phyloP scores from a whole-genome alignment of 2,888 invertebrate genomes.

The Metopia argyrocephala region DNA sequence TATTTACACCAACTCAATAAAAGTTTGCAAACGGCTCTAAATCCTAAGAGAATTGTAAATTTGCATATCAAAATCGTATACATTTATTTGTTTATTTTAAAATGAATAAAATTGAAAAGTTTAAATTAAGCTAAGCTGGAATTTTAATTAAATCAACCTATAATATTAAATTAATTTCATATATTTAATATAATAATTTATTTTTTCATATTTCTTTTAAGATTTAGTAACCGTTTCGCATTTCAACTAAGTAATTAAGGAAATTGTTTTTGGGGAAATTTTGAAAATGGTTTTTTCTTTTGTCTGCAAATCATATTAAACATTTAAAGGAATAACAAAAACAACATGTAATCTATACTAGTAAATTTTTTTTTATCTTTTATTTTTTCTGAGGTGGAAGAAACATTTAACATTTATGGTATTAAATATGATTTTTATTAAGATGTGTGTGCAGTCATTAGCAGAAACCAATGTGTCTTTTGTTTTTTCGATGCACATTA shows the following conservation, averaged over 20 bases:
- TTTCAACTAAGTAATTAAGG: not conserved
- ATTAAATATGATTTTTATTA: constrained; percentile 29
- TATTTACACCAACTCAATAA: constrained; percentile 44
- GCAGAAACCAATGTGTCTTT: constrained; percentile 54
- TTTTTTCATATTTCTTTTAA: constrained; percentile 1
- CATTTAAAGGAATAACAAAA: constrained; percentile 35
- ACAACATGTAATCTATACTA: not conserved
- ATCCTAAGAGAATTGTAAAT: constrained; percentile 1
- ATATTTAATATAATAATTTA: not conserved
- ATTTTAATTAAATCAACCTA: no score
- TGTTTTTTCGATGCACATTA: constrained; percentile 16
- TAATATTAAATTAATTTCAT: no score
- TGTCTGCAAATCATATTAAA: constrained; percentile 52
- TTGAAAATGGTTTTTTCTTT: constrained; percentile 25
- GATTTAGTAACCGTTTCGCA: constrained; percentile 33
- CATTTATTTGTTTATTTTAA: not conserved
- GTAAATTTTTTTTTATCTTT: not conserved
- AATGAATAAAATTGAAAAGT: not conserved
- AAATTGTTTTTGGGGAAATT: constrained; percentile 16
- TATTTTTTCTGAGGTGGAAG: constrained; percentile 18
- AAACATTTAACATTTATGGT: constrained; percentile 50
- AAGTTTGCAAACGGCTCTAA: constrained; percentile 5
- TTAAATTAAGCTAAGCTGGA: no score
- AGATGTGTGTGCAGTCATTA: constrained; percentile 51
- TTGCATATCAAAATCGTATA: not conserved